phyloP scores from a whole-genome alignment of 2,113 vertebrate species.

The Odocoileus hemionus region DNA sequence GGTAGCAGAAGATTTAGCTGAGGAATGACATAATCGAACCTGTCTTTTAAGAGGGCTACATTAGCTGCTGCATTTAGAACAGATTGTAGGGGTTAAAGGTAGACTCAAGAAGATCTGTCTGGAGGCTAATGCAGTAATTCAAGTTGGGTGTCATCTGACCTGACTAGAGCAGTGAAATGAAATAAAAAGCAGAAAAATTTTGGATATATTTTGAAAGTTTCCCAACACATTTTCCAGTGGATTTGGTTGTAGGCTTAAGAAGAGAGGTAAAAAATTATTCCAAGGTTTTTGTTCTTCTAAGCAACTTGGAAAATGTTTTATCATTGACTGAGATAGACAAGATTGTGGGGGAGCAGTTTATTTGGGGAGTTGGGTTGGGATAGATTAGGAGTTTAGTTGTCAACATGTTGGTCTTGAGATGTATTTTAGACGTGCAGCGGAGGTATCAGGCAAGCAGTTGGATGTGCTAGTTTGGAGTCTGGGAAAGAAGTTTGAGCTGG shows the following conservation, averaged over 20 bases:
- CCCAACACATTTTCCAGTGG: background rate
- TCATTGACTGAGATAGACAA: background rate
- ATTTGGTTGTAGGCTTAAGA: background rate
- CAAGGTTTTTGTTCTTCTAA: background rate
- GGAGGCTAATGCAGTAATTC: background rate
- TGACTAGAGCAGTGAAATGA: background rate
- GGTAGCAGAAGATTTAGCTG: background rate
- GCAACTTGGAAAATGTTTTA: background rate
- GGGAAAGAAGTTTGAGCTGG: background rate
- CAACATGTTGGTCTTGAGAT: background rate
- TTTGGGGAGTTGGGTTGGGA: too few relatives aligned
- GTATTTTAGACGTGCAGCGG: background rate
- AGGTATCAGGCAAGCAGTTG: background rate
- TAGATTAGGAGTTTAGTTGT: background rate
- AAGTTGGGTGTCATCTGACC: background rate
- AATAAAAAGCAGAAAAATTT: background rate
- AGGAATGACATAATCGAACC: background rate
- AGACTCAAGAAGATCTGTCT: background rate
- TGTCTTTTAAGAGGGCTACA: background rate
- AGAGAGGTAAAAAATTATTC: background rate
- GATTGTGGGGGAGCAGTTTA: background rate
- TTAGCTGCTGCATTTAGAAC: background rate
- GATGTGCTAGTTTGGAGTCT: background rate
- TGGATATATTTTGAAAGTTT: background rate
- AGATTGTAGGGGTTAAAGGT: background rate